Evolutionary conservation across 2,888 invertebrate genomes (phyloP).

Genomic region (Volucella zonaria): DNA sequence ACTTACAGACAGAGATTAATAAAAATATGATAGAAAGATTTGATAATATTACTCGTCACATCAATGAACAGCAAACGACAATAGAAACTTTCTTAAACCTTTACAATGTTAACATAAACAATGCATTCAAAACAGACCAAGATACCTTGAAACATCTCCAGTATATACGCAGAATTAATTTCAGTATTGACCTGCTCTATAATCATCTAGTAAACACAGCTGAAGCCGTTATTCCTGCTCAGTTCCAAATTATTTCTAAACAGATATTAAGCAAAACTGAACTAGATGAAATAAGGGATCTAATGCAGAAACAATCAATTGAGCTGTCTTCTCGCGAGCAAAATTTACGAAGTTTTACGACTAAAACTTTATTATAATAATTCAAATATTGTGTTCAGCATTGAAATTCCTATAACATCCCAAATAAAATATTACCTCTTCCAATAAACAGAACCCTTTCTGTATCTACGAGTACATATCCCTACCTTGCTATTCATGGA

Average conservation of each 20-base stretch:
- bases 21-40: no score
- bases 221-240: slow-evolving; percentile 39
- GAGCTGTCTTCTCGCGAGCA: slow-evolving; percentile 29
- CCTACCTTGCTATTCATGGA: background rate
- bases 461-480: slow-evolving; percentile 23
- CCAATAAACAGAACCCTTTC: slow-evolving; percentile 31
- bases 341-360: slow-evolving; percentile 55
- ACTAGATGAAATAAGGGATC: slow-evolving; percentile 30
- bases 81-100: no score
- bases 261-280: slow-evolving; percentile 43
- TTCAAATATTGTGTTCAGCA: no score
- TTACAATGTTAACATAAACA: background rate
- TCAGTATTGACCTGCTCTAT: slow-evolving; percentile 33
- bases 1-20: no score
- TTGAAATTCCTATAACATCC: no score
- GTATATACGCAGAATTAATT: slow-evolving; percentile 41
- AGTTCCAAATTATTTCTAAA: slow-evolving; percentile 47
- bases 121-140: slow-evolving; percentile 29
- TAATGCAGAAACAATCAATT: slow-evolving; percentile 33
- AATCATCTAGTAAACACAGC: slow-evolving; percentile 37
- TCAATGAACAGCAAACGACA: no score
- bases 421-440: slow-evolving; percentile 15
- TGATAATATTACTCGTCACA: no score
- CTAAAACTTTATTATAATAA: slow-evolving; percentile 53
- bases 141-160: slow-evolving; percentile 21